phyloP scores from a whole-genome alignment of 2,113 vertebrate species.

The Ammospiza nelsoni region DNA sequence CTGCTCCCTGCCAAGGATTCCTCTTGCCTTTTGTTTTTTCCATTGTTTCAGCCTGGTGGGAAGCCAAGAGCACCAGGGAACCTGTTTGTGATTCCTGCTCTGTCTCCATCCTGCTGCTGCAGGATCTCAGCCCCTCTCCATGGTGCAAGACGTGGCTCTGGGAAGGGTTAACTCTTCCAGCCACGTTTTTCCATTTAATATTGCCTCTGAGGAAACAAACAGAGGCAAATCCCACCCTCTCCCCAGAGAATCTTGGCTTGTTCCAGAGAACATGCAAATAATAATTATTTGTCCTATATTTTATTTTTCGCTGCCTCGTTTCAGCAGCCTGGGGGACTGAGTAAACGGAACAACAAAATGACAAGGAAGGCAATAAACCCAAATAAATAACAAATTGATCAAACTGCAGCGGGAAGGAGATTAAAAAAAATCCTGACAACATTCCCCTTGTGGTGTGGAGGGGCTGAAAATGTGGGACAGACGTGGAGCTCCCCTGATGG shows the following conservation, averaged over 20 bases:
- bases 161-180: slow-evolving; percentile 52
- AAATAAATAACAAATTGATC: slow-evolving; percentile 28
- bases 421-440: fast-evolving
- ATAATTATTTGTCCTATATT: slow-evolving; percentile 28
- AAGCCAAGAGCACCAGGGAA: slow-evolving; percentile 2
- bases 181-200: background rate
- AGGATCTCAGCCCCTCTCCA: background rate
- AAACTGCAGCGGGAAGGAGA: background rate
- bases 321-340: background rate
- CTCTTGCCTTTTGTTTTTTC: background rate
- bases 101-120: background rate
- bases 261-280: slow-evolving; percentile 15
- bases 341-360: background rate
- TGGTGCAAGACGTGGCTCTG: background rate
- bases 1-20: background rate
- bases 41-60: background rate
- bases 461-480: background rate
- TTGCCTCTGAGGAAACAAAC: slow-evolving; percentile 58
- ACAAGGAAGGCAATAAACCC: slow-evolving; percentile 15
- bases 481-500: background rate
- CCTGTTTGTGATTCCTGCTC: background rate
- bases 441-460: background rate
- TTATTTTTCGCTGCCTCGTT: background rate
- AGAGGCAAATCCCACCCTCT: slow-evolving; percentile 53
- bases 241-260: slow-evolving; percentile 1